Evolutionary conservation across 2,113 vertebrate species (phyloP).

Genomic region (Orthonyx spaldingii): DNA sequence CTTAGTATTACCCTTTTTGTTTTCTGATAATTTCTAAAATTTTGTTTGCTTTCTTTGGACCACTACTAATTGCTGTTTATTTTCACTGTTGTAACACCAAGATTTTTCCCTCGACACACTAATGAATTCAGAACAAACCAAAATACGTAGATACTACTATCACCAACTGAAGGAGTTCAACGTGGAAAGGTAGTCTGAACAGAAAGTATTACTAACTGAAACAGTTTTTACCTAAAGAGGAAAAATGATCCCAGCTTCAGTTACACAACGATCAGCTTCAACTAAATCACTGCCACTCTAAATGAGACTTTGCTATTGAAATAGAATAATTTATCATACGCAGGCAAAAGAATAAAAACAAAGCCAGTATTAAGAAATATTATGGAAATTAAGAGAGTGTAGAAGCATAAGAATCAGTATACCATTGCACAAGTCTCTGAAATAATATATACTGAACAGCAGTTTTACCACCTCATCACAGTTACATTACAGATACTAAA

Average conservation of each 20-base stretch:
- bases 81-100: neutral
- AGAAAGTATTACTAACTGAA: neutral
- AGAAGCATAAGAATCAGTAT: neutral
- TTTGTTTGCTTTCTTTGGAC: neutral
- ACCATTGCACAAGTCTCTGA: neutral
- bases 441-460: neutral
- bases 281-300: neutral
- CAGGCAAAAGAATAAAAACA: neutral
- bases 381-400: neutral
- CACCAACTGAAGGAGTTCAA: neutral
- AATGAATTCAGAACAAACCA: neutral
- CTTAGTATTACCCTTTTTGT: neutral
- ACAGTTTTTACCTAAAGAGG: neutral
- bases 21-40: neutral
- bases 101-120: neutral
- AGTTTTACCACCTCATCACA: neutral
- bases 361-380: neutral
- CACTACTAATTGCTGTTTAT: neutral
- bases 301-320: neutral
- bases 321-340: neutral
- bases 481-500: neutral
- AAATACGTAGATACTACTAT: neutral
- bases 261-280: neutral
- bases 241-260: neutral
- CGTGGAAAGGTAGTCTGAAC: neutral